Percentiles rank a stretch among this genome's conserved stretches.
These are phyloP conservation scores for Tyria jacobaeae DNA, from an alignment of 2,888 invertebrate species.

Conservation along the genomic window DNA sequence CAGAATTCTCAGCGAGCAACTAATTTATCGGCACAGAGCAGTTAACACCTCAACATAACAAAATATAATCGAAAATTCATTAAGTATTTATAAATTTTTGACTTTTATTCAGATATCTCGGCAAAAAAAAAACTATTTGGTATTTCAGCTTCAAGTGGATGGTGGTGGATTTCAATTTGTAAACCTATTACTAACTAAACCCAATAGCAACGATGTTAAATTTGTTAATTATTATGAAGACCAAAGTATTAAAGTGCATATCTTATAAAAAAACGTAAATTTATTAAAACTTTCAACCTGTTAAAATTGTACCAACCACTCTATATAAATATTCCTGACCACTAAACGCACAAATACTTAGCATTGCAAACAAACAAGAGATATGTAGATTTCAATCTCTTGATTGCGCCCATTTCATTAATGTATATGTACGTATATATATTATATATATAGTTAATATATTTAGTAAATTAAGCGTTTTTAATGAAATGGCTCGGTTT, in stretches of 20 bases:
- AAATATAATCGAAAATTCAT: background rate
- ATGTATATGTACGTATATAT: slow-evolving; percentile 7
- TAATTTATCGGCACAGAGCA: slow-evolving; percentile 59
- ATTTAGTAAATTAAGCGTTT: no score
- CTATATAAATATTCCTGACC: slow-evolving; percentile 45
- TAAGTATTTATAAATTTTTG: background rate
- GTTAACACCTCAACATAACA: slow-evolving; percentile 21
- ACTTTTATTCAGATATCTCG: background rate
- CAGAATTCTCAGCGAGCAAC: slow-evolving; percentile 54
- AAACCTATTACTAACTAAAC: no score
- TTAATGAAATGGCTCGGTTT: no score
- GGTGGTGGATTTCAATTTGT: no score
- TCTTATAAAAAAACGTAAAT: no score
- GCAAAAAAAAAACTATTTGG: no score
- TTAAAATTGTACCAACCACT: slow-evolving; percentile 36
- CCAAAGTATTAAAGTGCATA: no score
- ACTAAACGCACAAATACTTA: slow-evolving; percentile 60
- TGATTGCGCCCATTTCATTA: slow-evolving; percentile 54
- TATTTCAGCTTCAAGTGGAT: no score
- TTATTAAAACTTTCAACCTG: no score
- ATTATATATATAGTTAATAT: no score
- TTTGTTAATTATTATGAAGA: no score
- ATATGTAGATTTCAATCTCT: slow-evolving; percentile 71
- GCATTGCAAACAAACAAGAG: slow-evolving; percentile 65
- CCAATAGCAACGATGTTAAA: no score